Evolutionary conservation across 2,888 invertebrate species (phyloP).

Genomic region (Ormyrus nitidulus): DNA sequence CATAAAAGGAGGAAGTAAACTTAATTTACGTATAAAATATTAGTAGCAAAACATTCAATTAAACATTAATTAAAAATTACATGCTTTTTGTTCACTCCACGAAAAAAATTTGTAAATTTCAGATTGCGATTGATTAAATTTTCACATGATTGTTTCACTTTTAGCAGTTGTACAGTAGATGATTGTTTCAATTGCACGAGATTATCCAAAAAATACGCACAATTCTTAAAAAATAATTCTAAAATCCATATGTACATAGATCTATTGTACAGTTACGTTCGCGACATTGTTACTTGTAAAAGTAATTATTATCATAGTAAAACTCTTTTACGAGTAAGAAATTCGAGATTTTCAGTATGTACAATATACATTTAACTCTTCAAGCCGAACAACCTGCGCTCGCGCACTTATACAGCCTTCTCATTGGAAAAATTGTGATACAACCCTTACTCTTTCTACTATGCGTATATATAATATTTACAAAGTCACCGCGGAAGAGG

Average conservation of each 20-base stretch:
- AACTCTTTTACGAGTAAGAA: neutral
- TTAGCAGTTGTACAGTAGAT: no score
- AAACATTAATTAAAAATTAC: no score
- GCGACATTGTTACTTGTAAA: neutral
- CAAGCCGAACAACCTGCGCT: slow-evolving; percentile 12
- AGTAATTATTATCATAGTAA: slow-evolving; percentile 1
- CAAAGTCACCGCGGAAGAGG: slow-evolving; percentile 38
- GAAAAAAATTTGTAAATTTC: no score
- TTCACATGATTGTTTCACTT: no score
- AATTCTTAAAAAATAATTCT: neutral
- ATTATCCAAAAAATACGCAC: no score
- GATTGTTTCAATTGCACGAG: no score
- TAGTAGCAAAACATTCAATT: no score
- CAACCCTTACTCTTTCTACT: slow-evolving; percentile 13
- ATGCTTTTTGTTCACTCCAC: no score
- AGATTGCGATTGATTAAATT: no score
- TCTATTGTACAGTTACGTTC: slow-evolving; percentile 8
- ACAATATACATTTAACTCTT: neutral
- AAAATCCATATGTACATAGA: slow-evolving; percentile 27
- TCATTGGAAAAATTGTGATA: slow-evolving; percentile 27
- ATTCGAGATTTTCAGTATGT: slow-evolving; percentile 4
- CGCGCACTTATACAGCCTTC: slow-evolving; percentile 25
- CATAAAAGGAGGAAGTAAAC: neutral
- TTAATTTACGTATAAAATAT: no score
- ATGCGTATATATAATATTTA: slow-evolving; percentile 26